Evolutionary conservation across 2,888 invertebrate genomes (phyloP), one percentile per base, ranked within the genome.

Genomic region (Athalia cordata): DNA sequence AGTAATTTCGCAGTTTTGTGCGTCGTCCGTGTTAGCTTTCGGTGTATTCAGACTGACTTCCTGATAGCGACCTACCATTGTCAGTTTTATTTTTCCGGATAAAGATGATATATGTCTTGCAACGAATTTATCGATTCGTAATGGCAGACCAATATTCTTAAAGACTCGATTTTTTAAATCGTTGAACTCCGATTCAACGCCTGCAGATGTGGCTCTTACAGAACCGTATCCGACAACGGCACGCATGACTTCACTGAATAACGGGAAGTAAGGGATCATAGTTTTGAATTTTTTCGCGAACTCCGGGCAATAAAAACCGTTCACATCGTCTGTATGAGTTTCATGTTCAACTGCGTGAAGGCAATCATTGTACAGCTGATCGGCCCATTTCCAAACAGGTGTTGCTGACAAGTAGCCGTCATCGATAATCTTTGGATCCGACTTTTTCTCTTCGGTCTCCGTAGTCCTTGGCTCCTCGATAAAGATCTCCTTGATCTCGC

Each of bases 131-230:
- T 81, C 80, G 5, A 61, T 9, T 11, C 79, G 66, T 50, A 81
- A 49, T 13, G 78, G 75, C 45, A 64, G 72, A 9, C 57, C 57
- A 3, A 50, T 78, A 61, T 79, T 55, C 61, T 59, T 67, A 7
- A 81, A 67, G 9, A 70, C 62, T 3, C 80, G 79, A 74, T 80
- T 62, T 29, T 80, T 81, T 15, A 79, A 15, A 62, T 81, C 80
- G 13, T 80, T 79, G 15, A 80, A 80, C 55, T 81, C 79, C 3
- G 79, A 77, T 67, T 81, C 79, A 47, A 81, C 77, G 9, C 77
- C 78, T 7, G 80, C 72, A 61, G 81, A 81, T 50, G 76, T 79
- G n/a, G 79, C 55, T 9, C 57, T 72, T 15, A 47, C 50, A 4
- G 52, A 62, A 9, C 79, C 80, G 61, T 79, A 79, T 5, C 75